phyloP scores from a whole-genome alignment of 1,140 invertebrate species.

The Bombus sibiricus region DNA sequence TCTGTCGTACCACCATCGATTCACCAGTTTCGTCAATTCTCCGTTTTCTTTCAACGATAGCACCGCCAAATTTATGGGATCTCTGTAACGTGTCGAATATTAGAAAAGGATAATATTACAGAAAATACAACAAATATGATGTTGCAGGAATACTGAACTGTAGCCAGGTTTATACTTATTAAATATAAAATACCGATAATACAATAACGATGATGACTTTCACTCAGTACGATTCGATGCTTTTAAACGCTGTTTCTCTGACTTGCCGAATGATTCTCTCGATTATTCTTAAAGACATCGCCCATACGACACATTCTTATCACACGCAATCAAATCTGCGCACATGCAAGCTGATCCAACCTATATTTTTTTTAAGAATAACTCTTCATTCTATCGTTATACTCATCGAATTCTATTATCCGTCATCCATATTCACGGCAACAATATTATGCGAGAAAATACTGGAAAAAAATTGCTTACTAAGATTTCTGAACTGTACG shows the following conservation, averaged over 20 bases:
- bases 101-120: neutral
- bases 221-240: neutral
- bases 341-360: neutral
- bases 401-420: neutral
- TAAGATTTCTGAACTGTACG: neutral
- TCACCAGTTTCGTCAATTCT: constrained; percentile 93
- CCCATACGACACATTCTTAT: neutral
- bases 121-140: neutral
- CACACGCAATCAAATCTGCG: neutral
- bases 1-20: constrained; percentile 96
- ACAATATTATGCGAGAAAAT: neutral
- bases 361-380: neutral
- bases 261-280: neutral
- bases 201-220: too few species aligned
- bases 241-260: neutral
- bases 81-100: constrained; percentile 83
- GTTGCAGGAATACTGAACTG: neutral
- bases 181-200: too few species aligned
- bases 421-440: neutral
- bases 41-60: constrained; percentile 96
- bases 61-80: constrained; percentile 95
- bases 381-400: neutral
- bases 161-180: neutral
- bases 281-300: neutral
- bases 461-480: neutral